Percentiles rank a stretch among this genome's conserved stretches.
phyloP scores from a whole-genome alignment of 2,888 invertebrate species.

The Oscheius onirici region DNA sequence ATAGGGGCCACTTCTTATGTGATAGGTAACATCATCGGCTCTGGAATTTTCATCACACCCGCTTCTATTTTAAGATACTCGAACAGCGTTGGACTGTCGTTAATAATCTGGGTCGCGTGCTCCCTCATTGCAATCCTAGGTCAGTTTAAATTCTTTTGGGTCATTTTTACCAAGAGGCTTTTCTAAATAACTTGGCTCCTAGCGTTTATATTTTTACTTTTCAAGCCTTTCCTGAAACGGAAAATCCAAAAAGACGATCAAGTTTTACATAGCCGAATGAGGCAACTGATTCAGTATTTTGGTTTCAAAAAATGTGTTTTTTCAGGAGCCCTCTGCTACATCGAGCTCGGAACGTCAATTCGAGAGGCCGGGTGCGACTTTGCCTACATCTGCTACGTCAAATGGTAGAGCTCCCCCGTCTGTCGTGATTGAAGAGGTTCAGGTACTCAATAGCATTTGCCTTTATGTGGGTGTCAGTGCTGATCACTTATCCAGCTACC shows the following conservation, averaged over 20 bases:
- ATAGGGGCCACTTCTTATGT: slow-evolving; percentile 68
- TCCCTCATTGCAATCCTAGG: slow-evolving; percentile 77
- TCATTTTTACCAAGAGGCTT: too few species aligned
- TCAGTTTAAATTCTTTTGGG: slow-evolving; percentile 15
- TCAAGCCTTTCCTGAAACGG: too few species aligned
- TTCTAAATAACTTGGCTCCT: too few species aligned
- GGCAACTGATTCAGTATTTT: too few species aligned
- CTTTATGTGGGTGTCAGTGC: slow-evolving; percentile 70
- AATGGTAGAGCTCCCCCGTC: slow-evolving; percentile 42
- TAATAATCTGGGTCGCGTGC: slow-evolving; percentile 90
- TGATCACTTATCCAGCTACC: slow-evolving; percentile 70
- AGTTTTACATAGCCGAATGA: too few species aligned
- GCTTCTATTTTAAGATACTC: slow-evolving; percentile 58
- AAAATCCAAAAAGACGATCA: too few species aligned
- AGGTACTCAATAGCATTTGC: slow-evolving; percentile 64
- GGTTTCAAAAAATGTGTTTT: background rate
- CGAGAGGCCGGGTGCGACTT: slow-evolving; percentile 70
- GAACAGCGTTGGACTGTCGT: slow-evolving; percentile 85
- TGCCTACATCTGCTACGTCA: slow-evolving; percentile 67
- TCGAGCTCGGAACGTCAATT: slow-evolving; percentile 69
- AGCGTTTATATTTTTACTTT: too few species aligned
- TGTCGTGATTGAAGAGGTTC: background rate
- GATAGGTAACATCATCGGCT: slow-evolving; percentile 70
- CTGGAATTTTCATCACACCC: slow-evolving; percentile 69
- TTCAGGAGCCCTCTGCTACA: slow-evolving; percentile 69